Percentiles rank a stretch among this genome's conserved stretches.
These are phyloP conservation scores for Tauraco hartlaubi DNA, from an alignment of 2,797 vertebrate species.

Conservation along the genomic window DNA sequence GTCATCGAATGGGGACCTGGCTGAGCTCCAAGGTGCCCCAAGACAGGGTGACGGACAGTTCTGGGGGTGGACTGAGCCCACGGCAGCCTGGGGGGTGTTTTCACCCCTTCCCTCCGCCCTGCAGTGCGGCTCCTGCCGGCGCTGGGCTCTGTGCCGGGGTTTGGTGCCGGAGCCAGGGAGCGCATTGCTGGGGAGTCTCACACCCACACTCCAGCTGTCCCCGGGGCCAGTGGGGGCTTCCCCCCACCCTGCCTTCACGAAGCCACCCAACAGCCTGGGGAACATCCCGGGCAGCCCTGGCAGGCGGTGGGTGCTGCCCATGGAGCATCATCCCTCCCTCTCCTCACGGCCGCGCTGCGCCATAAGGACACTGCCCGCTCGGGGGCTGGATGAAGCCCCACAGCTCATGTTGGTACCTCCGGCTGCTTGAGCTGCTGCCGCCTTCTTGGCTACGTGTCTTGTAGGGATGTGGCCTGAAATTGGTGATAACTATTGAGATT, in stretches of 20 bases:
- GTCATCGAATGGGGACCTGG: fast-evolving
- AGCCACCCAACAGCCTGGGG: neutral
- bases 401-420: neutral
- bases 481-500: fast-evolving
- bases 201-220: neutral
- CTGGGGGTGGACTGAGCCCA: fast-evolving
- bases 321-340: too few relatives aligned
- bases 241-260: fast-evolving
- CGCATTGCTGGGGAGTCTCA: fast-evolving
- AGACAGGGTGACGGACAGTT: fast-evolving
- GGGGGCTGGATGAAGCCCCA: neutral
- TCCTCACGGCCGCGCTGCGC: fast-evolving
- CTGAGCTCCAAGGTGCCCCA: neutral
- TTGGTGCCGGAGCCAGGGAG: neutral
- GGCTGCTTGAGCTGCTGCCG: fast-evolving
- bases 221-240: neutral
- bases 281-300: neutral
- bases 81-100: neutral
- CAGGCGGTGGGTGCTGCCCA: fast-evolving
- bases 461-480: neutral
- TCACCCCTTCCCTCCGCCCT: fast-evolving
- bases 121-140: neutral
- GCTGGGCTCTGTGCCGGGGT: neutral
- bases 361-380: fast-evolving
- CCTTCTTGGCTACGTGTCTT: neutral